These are phyloP conservation scores for Saguinus midas DNA, from an alignment of 2,113 vertebrate species.

Conservation along the genomic window DNA sequence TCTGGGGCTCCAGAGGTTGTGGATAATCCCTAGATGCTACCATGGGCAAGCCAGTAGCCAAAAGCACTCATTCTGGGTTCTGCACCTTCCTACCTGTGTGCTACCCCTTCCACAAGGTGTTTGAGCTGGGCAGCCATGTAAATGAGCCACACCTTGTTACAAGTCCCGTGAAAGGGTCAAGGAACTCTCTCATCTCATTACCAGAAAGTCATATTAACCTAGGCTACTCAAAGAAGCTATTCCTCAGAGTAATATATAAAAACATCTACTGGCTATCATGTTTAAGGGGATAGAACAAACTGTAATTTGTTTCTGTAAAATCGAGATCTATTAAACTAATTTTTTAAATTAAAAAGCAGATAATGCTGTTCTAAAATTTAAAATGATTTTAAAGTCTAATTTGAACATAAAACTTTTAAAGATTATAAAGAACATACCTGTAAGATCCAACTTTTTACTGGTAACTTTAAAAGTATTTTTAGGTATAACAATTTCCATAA, in stretches of 20 bases:
- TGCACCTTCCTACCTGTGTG: no score
- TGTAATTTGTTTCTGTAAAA: constrained; percentile 24
- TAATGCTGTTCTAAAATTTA: constrained; percentile 43
- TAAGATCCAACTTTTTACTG: constrained; percentile 39
- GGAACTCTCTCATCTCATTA: no score
- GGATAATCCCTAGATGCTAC: no score
- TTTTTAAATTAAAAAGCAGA: constrained; percentile 28
- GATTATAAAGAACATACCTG: neutral
- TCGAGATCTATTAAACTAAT: constrained; percentile 16
- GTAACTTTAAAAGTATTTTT: constrained; percentile 18
- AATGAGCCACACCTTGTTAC: no score
- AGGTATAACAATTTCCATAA: constrained; percentile 12
- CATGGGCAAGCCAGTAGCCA: no score
- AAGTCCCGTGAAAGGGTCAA: no score
- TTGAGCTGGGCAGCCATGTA: no score
- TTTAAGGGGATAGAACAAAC: neutral
- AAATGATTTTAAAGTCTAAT: constrained; percentile 46
- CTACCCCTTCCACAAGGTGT: no score
- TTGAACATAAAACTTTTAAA: constrained; percentile 45
- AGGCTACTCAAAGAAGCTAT: neutral
- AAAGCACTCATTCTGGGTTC: no score
- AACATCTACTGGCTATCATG: neutral
- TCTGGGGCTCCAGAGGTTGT: no score
- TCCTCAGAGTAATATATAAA: constrained; percentile 13
- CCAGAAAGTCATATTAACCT: constrained; percentile 24